Evolutionary conservation across 1,140 invertebrate species (phyloP).

Genomic region (Aporrectodea caliginosa): DNA sequence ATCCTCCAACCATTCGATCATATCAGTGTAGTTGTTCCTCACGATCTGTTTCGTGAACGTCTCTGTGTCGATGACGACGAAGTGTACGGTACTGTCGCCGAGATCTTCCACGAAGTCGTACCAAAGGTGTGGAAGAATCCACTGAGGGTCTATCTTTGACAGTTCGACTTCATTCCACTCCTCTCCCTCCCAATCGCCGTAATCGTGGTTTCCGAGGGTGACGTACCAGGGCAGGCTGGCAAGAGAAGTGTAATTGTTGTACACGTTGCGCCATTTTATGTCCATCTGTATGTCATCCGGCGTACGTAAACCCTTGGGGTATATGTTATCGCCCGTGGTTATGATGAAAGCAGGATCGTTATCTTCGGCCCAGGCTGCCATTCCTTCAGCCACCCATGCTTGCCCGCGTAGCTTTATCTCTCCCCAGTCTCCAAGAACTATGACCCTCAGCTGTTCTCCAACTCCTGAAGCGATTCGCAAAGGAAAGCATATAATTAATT

Average conservation of each 20-base stretch:
- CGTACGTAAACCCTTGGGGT: no score
- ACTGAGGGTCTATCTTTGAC: background rate
- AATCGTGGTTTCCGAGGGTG: background rate
- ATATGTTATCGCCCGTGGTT: no score
- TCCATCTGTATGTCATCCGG: background rate
- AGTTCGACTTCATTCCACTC: slow-evolving; percentile 1
- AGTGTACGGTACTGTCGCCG: background rate
- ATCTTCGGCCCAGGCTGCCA: no score
- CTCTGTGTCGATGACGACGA: background rate
- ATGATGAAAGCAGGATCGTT: no score
- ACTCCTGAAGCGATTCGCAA: no score
- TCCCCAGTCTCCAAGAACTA: no score
- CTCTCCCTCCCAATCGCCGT: background rate
- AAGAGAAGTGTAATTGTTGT: background rate
- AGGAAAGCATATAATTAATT: no score
- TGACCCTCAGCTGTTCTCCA: no score
- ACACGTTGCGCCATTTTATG: background rate
- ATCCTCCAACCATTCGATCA: background rate
- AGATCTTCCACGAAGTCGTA: background rate
- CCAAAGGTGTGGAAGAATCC: background rate
- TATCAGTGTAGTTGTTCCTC: background rate
- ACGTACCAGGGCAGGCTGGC: background rate
- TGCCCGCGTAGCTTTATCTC: no score
- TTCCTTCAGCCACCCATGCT: no score
- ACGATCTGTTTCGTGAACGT: background rate